Base-by-base conservation (phyloP, 2,797 vertebrate genomes). In the Dendrocincla fuliginosa region DNA sequence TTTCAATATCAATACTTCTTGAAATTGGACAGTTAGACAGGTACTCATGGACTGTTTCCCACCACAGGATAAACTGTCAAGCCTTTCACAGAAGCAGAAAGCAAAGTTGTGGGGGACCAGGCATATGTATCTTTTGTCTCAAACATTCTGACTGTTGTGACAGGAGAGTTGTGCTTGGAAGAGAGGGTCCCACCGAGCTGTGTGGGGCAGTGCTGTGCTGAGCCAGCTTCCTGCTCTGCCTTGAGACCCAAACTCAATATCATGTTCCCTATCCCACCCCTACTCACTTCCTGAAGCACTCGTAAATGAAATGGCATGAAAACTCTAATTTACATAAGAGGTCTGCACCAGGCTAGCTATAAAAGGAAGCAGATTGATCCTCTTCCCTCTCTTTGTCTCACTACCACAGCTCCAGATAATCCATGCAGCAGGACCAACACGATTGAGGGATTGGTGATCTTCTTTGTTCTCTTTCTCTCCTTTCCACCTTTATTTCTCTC, bases 181-280 rank as follows among this genome's bases (percentile, higher is more conserved):
- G 24, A 41, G 24, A 30, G 8, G 19, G 20, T 49, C 42, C 20
- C 2, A 0, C 13, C 6, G 25, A 41, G 3, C 25, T 60, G 25
- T 37, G 4, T 9, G 11, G 50, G 19, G 24, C 24, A 39, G 41
- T 1, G 0, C 20, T 41, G 8, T 17, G 41, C 42, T 65, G 11
- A 84, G 32, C 7, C 32, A 42, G 5, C 25, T 57, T 35, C 9
- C 13, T 49, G 13, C 47, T 42, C 25, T 49, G 13, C 35, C 32
- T 74, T 20, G 32, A n/a, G 32, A 42, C 35, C 30, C 55, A 22
- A 42, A 5, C 4, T 50, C 30, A 30, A 13, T 28, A 49, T 22
- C 3, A 13, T 30, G 25, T 20, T 41, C 16, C 3, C 8, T 10
- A 20, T 16, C 4, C 2, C 10, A 30, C 8, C 2, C 5, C 10